Conservation (phyloP, 2,888 invertebrate species). For the Julus scandinavius region DNA sequence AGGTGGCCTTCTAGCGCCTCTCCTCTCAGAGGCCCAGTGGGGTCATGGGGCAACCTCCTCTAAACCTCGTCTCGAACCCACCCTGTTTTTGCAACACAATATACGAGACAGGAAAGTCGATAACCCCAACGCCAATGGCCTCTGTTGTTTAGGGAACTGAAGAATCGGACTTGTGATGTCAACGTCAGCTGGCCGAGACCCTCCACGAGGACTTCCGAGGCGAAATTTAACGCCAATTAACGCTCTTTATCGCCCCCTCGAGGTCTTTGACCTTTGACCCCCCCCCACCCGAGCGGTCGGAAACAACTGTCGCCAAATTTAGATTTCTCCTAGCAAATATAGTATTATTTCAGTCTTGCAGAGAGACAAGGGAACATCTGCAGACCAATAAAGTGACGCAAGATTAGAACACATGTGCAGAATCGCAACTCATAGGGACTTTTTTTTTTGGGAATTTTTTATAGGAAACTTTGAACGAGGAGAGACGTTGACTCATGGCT, state of each 20-base stretch:
- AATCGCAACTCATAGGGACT: background rate
- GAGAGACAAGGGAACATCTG: background rate
- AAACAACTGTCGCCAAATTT: conserved; percentile 25
- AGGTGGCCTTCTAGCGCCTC: background rate
- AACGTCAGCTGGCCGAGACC: background rate
- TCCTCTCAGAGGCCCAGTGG: background rate
- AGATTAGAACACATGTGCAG: background rate
- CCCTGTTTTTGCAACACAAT: background rate
- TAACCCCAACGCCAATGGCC: conserved; percentile 33
- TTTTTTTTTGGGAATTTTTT: background rate
- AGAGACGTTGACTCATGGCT: conserved; percentile 19
- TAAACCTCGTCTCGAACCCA: background rate
- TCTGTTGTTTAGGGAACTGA: conserved; percentile 17
- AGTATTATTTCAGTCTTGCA: background rate
- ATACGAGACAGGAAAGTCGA: background rate
- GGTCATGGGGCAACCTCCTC: background rate
- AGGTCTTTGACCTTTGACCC: conserved; percentile 16
- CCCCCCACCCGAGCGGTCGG: background rate
- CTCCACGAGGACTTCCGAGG: background rate
- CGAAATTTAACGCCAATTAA: background rate
- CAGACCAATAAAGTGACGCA: conserved; percentile 11
- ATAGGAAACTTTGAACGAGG: background rate
- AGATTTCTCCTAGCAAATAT: background rate
- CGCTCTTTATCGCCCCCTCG: background rate
- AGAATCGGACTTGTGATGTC: conserved; percentile 24